These are phyloP conservation scores for Acanthosepion esculentum DNA, from an alignment of 2,888 invertebrate species.

Conservation along the genomic window DNA sequence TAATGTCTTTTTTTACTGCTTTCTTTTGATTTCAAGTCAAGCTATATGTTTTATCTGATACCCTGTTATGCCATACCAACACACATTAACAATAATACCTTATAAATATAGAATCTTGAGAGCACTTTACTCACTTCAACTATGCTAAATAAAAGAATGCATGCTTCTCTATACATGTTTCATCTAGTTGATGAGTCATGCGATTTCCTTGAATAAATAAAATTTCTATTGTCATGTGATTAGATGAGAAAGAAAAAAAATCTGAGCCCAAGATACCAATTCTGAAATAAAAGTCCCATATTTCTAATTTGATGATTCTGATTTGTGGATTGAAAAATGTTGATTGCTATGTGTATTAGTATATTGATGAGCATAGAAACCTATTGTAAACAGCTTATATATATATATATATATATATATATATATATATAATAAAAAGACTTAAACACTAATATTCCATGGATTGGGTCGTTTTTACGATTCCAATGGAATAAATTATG, in stretches of 20 bases:
- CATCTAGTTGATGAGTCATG: background rate
- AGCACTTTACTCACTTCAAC: background rate
- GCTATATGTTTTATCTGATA: background rate
- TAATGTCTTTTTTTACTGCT: background rate
- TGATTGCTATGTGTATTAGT: no score
- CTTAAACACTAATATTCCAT: no score
- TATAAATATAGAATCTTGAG: background rate
- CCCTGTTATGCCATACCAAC: background rate
- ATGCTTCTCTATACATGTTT: background rate
- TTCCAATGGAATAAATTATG: no score
- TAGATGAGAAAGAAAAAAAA: background rate
- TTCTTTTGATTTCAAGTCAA: background rate
- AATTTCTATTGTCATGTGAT: background rate
- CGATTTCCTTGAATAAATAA: conserved; percentile 5
- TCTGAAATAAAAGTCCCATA: background rate
- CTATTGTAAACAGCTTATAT: no score
- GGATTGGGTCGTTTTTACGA: no score
- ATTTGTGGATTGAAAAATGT: background rate
- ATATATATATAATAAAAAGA: no score
- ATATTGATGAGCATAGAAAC: no score
- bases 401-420: no score
- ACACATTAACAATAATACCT: background rate
- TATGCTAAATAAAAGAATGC: background rate
- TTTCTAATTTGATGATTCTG: background rate
- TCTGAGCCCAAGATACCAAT: background rate